These are phyloP conservation scores for Labia minor DNA, from an alignment of 2,888 invertebrate genomes.

Conservation along the genomic window DNA sequence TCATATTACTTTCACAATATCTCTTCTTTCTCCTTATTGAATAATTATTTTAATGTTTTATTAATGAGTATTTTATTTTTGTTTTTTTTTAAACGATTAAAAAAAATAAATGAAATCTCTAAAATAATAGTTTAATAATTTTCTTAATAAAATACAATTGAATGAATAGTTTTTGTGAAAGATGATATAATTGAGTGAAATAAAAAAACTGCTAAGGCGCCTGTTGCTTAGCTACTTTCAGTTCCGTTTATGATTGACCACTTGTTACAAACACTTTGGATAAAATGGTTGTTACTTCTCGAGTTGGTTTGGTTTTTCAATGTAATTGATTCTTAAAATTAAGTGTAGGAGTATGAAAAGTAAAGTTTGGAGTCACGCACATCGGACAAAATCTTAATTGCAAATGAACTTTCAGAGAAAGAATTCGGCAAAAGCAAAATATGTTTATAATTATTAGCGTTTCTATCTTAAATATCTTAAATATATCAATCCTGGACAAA, in stretches of 20 bases:
- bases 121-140: too few species aligned
- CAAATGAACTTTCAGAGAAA: background rate
- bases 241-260: background rate
- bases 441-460: too few species aligned
- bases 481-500: too few species aligned
- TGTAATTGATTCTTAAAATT: background rate
- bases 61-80: background rate
- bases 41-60: background rate
- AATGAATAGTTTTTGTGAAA: too few species aligned
- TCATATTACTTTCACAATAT: too few species aligned
- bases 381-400: background rate
- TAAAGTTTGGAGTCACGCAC: constrained; percentile 1
- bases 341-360: background rate
- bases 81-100: background rate
- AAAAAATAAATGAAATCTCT: too few species aligned
- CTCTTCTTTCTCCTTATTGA: too few species aligned
- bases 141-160: too few species aligned
- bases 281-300: background rate
- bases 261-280: background rate
- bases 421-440: too few species aligned
- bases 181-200: background rate
- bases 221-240: background rate
- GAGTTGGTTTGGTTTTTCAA: background rate
- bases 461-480: too few species aligned
- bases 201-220: background rate